These are phyloP conservation scores for Sus cebifrons DNA, from an alignment of 2,797 vertebrate genomes.

Conservation along the genomic window DNA sequence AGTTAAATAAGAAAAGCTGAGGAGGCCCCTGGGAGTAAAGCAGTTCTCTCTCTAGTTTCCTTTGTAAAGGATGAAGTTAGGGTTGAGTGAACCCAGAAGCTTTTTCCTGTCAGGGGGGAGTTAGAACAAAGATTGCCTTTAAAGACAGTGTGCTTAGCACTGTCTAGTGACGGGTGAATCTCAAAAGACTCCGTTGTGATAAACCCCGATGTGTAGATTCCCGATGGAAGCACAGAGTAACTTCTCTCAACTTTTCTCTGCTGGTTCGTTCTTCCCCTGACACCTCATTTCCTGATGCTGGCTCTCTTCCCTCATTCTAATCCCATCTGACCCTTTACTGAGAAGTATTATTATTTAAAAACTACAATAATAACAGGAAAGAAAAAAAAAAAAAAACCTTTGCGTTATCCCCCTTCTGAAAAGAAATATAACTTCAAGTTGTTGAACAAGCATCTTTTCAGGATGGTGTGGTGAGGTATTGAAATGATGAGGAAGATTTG, in stretches of 20 bases:
- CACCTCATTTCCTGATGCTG: constrained; percentile 71
- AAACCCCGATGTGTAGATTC: constrained; percentile 50
- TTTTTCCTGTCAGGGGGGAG: constrained; percentile 80
- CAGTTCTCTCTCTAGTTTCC: constrained; percentile 79
- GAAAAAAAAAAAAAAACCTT: neutral
- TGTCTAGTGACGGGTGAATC: constrained; percentile 77
- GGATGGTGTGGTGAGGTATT: fast-evolving
- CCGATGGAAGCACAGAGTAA: neutral
- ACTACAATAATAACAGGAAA: no score
- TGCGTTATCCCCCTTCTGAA: neutral
- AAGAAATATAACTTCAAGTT: neutral
- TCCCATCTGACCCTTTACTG: constrained; percentile 53
- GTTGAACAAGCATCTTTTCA: neutral
- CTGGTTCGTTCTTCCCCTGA: constrained; percentile 63
- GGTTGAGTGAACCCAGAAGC: constrained; percentile 83
- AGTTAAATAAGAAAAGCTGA: constrained; percentile 74
- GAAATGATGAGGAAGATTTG: neutral
- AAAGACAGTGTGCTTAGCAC: constrained; percentile 76
- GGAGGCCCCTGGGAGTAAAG: constrained; percentile 71
- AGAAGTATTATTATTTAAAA: constrained; percentile 7
- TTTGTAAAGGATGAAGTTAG: constrained; percentile 84
- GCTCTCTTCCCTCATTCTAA: constrained; percentile 52
- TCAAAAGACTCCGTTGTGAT: constrained; percentile 73
- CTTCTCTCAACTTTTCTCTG: constrained; percentile 79
- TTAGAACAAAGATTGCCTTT: constrained; percentile 85